Conservation (phyloP, 2,888 invertebrate species). For the Ganaspis brasiliensis region DNA sequence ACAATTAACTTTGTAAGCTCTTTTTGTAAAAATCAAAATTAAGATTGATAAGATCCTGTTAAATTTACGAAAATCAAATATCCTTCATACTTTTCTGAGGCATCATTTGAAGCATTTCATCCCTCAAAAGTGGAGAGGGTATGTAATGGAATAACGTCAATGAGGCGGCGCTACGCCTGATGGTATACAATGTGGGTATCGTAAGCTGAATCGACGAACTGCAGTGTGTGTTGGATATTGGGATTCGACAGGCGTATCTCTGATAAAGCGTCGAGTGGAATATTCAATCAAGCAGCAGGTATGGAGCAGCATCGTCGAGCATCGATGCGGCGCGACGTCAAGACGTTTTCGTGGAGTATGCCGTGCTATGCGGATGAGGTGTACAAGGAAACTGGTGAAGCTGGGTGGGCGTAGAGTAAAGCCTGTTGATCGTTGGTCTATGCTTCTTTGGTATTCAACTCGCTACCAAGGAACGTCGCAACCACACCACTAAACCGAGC, state of each 20-base stretch:
- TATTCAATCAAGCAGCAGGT: constrained; percentile 75
- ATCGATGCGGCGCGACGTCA: constrained; percentile 26
- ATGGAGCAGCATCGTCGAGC: constrained; percentile 55
- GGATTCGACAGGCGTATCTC: constrained; percentile 73
- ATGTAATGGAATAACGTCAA: constrained; percentile 54
- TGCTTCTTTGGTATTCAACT: constrained; percentile 54
- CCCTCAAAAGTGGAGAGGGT: constrained; percentile 28
- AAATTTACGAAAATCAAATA: constrained; percentile 9
- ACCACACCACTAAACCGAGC: constrained; percentile 56
- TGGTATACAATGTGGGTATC: constrained; percentile 46
- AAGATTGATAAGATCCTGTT: neutral
- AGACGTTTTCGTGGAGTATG: constrained; percentile 38
- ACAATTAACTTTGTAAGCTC: neutral
- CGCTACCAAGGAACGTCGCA: constrained; percentile 43
- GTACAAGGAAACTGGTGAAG: neutral
- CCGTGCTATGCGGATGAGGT: constrained; percentile 31
- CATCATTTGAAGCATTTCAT: constrained; percentile 27
- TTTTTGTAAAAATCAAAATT: neutral
- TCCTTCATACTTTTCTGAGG: neutral
- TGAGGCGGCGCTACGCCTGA: constrained; percentile 50
- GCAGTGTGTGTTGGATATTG: constrained; percentile 66
- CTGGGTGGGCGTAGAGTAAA: constrained; percentile 47
- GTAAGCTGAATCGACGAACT: constrained; percentile 53
- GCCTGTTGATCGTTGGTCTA: constrained; percentile 71
- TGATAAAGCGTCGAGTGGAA: constrained; percentile 77